Conservation (phyloP, 2,888 invertebrate genomes). For the Poecilobothrus nobilitatus region DNA sequence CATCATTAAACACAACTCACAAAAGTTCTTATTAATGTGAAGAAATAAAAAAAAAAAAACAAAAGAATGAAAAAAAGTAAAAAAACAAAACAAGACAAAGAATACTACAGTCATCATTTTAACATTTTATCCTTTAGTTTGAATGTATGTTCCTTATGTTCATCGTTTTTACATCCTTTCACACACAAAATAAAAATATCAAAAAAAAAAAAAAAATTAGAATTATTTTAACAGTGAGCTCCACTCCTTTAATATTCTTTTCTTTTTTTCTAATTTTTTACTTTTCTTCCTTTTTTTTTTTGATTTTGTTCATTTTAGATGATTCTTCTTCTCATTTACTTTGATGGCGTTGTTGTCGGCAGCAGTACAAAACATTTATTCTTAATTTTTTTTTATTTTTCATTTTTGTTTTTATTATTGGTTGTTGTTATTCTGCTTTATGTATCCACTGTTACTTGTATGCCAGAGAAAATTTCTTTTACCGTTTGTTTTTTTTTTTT, state of each 20-base stretch:
- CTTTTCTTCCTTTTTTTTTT: neutral
- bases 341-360: constrained; percentile 6
- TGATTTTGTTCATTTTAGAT: neutral
- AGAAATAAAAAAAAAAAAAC: neutral
- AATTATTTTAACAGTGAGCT: neutral
- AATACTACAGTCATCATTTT: neutral
- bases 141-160: neutral
- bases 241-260: neutral
- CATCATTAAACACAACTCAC: no score
- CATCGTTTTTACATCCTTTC: neutral
- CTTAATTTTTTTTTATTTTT: neutral
- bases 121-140: neutral
- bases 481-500: neutral
- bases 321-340: neutral
- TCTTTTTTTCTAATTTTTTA: neutral
- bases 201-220: neutral
- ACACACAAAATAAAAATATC: neutral
- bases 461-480: neutral
- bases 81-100: neutral
- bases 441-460: neutral
- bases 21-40: neutral
- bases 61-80: no score
- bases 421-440: neutral
- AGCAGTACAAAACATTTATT: neutral
- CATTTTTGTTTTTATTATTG: neutral